These are phyloP conservation scores for Mesaphorura yosii DNA, from an alignment of 1,140 invertebrate genomes.

Conservation along the genomic window DNA sequence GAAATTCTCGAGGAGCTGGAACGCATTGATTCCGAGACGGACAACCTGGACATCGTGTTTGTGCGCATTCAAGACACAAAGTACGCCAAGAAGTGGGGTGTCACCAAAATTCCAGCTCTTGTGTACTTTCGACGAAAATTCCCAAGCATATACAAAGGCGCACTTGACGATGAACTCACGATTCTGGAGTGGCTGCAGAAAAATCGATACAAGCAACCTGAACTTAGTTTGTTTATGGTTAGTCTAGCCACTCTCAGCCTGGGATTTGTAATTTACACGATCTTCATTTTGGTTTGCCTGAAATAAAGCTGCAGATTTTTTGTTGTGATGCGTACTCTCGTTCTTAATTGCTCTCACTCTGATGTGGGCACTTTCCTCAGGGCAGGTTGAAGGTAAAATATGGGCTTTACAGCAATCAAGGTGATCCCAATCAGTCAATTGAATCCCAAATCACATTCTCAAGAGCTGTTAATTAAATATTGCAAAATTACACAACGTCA, in stretches of 20 bases:
- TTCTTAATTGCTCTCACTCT: too few relatives aligned
- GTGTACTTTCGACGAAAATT: conserved; percentile 89
- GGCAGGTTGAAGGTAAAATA: too few relatives aligned
- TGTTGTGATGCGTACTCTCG: too few relatives aligned
- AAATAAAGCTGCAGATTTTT: conserved; percentile 27
- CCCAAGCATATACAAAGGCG: conserved; percentile 86
- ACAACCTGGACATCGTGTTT: conserved; percentile 87
- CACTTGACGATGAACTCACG: conserved; percentile 21
- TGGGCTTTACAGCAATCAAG: too few relatives aligned
- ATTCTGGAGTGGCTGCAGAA: conserved; percentile 61
- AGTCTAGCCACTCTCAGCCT: conserved; percentile 71
- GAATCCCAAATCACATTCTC: too few relatives aligned
- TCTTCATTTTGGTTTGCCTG: conserved; percentile 81
- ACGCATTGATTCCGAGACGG: conserved; percentile 83
- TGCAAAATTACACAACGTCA: too few relatives aligned
- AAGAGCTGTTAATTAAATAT: too few relatives aligned
- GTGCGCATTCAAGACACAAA: conserved; percentile 85
- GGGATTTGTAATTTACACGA: conserved; percentile 77
- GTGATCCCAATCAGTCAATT: too few relatives aligned
- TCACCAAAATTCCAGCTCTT: conserved; percentile 63
- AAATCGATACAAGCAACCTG: conserved; percentile 82
- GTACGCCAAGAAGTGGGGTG: conserved; percentile 90
- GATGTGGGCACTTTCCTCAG: too few relatives aligned
- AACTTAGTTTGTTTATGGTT: conserved; percentile 90
- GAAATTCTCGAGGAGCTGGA: conserved; percentile 71